These are phyloP conservation scores for Limnephilus lunatus DNA, from an alignment of 2,888 invertebrate species.

Conservation along the genomic window DNA sequence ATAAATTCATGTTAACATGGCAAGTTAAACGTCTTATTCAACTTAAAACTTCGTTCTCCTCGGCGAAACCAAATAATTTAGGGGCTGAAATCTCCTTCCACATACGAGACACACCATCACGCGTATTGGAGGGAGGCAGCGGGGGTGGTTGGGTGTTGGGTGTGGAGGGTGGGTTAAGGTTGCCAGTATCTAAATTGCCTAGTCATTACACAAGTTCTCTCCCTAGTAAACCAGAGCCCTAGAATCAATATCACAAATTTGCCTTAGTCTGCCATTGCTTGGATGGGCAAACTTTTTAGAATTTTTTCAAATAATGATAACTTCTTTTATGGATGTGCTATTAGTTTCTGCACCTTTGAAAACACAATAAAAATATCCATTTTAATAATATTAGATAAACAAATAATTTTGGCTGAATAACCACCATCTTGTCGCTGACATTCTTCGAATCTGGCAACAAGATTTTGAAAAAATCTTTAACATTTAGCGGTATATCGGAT, in stretches of 20 bases:
- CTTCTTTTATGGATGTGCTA: too few species aligned
- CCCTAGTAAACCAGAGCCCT: slow-evolving; percentile 45
- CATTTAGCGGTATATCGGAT: too few species aligned
- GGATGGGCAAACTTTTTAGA: background rate
- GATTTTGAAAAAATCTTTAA: too few species aligned
- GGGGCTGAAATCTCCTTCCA: slow-evolving; percentile 24
- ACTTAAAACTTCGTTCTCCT: slow-evolving; percentile 32
- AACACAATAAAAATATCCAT: too few species aligned
- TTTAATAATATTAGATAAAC: too few species aligned
- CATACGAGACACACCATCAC: slow-evolving; percentile 31
- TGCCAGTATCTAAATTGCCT: slow-evolving; percentile 43
- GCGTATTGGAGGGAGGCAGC: slow-evolving; percentile 3
- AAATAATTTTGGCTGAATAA: too few species aligned
- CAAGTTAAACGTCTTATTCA: slow-evolving; percentile 30
- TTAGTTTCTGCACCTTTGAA: too few species aligned
- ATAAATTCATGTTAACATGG: slow-evolving; percentile 38
- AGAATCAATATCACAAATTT: slow-evolving; percentile 56
- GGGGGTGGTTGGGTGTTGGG: background rate
- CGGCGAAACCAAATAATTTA: slow-evolving; percentile 37
- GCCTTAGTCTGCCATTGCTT: slow-evolving; percentile 17
- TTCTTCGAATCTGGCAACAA: too few species aligned
- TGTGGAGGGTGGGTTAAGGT: background rate
- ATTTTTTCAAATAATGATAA: background rate
- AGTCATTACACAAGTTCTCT: slow-evolving; percentile 45
- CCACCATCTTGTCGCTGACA: too few species aligned